Percentiles rank a stretch among this genome's conserved stretches.
phyloP scores from a whole-genome alignment of 2,888 invertebrate genomes.

The Ganaspis brasiliensis region DNA sequence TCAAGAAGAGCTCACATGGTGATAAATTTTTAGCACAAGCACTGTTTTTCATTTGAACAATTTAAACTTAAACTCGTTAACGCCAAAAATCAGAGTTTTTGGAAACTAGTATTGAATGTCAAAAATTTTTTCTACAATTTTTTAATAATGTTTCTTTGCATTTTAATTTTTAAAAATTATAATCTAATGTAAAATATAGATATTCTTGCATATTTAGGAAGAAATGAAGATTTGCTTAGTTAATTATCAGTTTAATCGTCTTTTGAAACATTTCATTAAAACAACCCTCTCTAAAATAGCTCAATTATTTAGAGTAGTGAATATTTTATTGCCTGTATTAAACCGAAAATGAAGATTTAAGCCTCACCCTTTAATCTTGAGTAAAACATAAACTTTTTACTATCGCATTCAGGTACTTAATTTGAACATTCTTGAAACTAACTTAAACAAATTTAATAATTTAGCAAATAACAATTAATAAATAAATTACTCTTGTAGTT shows the following conservation, averaged over 20 bases:
- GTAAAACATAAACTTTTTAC: neutral
- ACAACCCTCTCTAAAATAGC: neutral
- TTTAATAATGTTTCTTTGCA: too few relatives aligned
- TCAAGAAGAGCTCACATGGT: neutral
- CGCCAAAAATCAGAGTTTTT: too few relatives aligned
- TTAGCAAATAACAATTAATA: neutral
- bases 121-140: too few relatives aligned
- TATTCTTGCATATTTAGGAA: neutral
- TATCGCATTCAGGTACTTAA: neutral
- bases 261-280: conserved; percentile 1
- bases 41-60: neutral
- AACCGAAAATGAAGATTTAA: neutral
- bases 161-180: too few relatives aligned
- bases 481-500: neutral
- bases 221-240: neutral
- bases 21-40: neutral
- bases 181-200: too few relatives aligned
- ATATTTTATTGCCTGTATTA: neutral
- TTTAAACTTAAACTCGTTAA: too few relatives aligned
- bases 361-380: neutral
- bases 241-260: neutral
- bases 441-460: too few relatives aligned
- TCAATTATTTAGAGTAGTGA: conserved; percentile 12
- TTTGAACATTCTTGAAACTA: neutral
- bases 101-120: too few relatives aligned